Conservation (phyloP, 2,888 invertebrate species). For the Lasioglossum morio region DNA sequence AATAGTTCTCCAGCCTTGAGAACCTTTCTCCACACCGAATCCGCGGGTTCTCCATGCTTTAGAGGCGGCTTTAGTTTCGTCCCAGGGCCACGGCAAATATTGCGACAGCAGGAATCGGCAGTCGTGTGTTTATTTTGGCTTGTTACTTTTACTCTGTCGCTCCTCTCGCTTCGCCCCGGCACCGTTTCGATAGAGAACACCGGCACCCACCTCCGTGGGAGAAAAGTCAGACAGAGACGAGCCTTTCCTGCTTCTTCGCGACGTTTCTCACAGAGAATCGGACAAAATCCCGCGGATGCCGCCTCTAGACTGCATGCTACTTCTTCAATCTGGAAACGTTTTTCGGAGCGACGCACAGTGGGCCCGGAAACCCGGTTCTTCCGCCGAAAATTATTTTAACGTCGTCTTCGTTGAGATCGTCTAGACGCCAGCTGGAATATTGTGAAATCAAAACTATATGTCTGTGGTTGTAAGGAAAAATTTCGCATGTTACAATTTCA, state of each 20-base stretch:
- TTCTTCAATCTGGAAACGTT: not conserved
- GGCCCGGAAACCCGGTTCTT: not conserved
- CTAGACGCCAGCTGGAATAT: not conserved
- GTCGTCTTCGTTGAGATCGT: not conserved
- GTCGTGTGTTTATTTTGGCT: conserved; percentile 77
- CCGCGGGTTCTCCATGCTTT: not conserved
- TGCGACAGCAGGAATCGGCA: conserved; percentile 75
- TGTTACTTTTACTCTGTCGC: conserved; percentile 66
- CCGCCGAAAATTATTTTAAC: not conserved
- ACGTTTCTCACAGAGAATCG: not conserved
- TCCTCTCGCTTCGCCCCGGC: conserved; percentile 42
- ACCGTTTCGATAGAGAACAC: conserved; percentile 1
- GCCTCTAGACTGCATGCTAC: not conserved
- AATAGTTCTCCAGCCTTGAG: conserved; percentile 54
- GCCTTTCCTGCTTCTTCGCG: conserved; percentile 9
- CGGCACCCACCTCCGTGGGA: conserved; percentile 7
- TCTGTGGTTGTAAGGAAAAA: no score
- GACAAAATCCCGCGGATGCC: not conserved
- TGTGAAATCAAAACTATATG: not conserved
- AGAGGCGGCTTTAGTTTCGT: conserved; percentile 68
- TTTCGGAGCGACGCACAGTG: not conserved
- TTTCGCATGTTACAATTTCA: no score
- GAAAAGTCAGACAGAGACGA: conserved; percentile 43
- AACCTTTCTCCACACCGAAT: not conserved
- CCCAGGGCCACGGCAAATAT: conserved; percentile 71